Conservation (phyloP, 1,140 invertebrate species). For the Danaus melanippus region DNA sequence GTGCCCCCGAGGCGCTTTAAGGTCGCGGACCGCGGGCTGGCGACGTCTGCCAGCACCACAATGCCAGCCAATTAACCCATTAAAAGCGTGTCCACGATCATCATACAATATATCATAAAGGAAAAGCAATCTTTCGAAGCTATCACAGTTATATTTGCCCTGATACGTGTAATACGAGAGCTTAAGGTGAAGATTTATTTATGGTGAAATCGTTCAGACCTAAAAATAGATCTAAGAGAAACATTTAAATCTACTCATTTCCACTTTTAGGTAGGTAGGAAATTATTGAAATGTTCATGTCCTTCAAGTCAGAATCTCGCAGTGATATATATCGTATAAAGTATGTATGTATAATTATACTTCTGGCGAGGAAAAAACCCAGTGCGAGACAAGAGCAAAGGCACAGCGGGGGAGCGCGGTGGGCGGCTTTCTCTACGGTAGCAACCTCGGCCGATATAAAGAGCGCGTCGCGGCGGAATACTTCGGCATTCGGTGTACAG, state of each 20-base stretch:
- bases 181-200: too few relatives aligned
- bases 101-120: too few relatives aligned
- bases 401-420: conserved; percentile 48
- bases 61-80: conserved; percentile 68
- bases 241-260: too few relatives aligned
- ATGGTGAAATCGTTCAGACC: conserved; percentile 15
- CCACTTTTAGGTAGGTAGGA: too few relatives aligned
- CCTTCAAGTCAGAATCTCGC: conserved; percentile 12
- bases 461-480: conserved; percentile 59
- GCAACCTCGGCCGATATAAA: conserved; percentile 59
- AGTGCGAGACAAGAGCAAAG: conserved; percentile 44
- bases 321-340: conserved; percentile 41
- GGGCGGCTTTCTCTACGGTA: conserved; percentile 63
- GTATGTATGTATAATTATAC: conserved; percentile 39
- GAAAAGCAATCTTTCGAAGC: too few relatives aligned
- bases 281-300: too few relatives aligned
- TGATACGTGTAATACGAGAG: too few relatives aligned
- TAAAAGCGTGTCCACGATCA: conserved; percentile 31
- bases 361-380: conserved; percentile 70
- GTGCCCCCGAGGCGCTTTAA: conserved; percentile 58
- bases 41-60: conserved; percentile 60
- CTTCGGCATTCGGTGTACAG: conserved; percentile 69
- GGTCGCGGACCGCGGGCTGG: conserved; percentile 53
- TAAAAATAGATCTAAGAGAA: conserved; percentile 24
- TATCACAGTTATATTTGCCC: too few relatives aligned